Evolutionary conservation across 1,140 invertebrate species (phyloP).

Genomic region (Drosophila burlai): DNA sequence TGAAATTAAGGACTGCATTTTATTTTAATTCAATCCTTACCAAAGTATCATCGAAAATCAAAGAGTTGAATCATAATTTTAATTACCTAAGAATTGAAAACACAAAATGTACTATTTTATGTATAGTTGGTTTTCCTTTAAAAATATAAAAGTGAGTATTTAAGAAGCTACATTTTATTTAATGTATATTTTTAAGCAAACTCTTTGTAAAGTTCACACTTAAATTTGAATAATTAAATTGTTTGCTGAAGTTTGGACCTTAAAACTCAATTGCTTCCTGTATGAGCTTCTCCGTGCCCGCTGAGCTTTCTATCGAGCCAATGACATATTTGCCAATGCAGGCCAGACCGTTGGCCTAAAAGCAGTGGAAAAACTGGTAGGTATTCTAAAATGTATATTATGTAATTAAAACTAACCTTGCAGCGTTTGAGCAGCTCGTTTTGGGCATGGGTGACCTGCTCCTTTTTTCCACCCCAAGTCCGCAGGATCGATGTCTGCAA

Average conservation of each 20-base stretch:
- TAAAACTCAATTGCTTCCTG: conserved; percentile 41
- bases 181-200: not conserved
- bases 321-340: conserved; percentile 68
- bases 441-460: conserved; percentile 93
- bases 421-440: conserved; percentile 95
- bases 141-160: not conserved
- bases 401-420: conserved; percentile 87
- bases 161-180: too few species aligned
- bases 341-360: conserved; percentile 64
- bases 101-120: not conserved
- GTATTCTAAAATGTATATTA: not conserved
- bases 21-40: not conserved
- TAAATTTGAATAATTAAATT: not conserved
- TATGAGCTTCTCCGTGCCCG: conserved; percentile 38
- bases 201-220: not conserved
- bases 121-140: not conserved
- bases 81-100: not conserved
- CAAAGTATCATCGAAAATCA: too few species aligned
- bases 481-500: conserved; percentile 95
- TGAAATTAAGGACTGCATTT: conserved; percentile 1
- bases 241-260: not conserved
- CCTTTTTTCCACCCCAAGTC: conserved; percentile 96
- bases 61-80: too few species aligned
- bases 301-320: conserved; percentile 56
- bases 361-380: not conserved